phyloP scores from a whole-genome alignment of 2,888 invertebrate genomes.

The Spodoptera exigua region DNA sequence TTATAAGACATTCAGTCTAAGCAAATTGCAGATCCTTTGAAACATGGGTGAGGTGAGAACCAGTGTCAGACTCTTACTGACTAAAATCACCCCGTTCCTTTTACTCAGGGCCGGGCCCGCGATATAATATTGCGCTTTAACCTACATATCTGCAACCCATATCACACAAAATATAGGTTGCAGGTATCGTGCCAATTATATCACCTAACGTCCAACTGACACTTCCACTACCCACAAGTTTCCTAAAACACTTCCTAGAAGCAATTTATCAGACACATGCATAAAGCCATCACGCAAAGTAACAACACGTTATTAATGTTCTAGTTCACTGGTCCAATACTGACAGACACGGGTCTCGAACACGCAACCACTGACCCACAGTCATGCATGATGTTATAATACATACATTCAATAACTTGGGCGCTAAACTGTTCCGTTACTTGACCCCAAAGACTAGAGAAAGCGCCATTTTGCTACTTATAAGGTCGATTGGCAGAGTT shows the following conservation, averaged over 20 bases:
- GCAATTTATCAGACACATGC: background rate
- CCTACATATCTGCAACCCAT: too few species aligned
- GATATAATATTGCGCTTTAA: too few species aligned
- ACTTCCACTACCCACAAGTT: too few species aligned
- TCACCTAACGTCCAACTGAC: too few species aligned
- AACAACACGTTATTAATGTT: conserved; percentile 1
- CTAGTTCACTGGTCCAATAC: conserved; percentile 9
- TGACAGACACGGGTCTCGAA: conserved; percentile 35
- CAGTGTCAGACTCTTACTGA: too few species aligned
- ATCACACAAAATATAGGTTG: too few species aligned
- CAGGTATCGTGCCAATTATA: too few species aligned
- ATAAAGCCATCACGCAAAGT: conserved; percentile 1
- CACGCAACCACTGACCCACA: conserved; percentile 51
- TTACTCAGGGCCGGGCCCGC: too few species aligned
- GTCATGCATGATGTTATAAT: conserved; percentile 45
- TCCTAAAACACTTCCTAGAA: conserved; percentile 9
- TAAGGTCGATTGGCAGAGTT: conserved; percentile 49
- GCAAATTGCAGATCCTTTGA: too few species aligned
- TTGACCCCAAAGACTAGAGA: conserved; percentile 73
- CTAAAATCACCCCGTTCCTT: too few species aligned
- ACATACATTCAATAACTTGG: conserved; percentile 56
- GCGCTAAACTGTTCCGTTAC: conserved; percentile 66
- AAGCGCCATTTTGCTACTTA: conserved; percentile 69
- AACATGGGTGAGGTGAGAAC: too few species aligned
- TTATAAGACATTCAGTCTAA: too few species aligned